These are phyloP conservation scores for Pterostichus niger DNA, from an alignment of 2,888 invertebrate genomes.

Conservation along the genomic window DNA sequence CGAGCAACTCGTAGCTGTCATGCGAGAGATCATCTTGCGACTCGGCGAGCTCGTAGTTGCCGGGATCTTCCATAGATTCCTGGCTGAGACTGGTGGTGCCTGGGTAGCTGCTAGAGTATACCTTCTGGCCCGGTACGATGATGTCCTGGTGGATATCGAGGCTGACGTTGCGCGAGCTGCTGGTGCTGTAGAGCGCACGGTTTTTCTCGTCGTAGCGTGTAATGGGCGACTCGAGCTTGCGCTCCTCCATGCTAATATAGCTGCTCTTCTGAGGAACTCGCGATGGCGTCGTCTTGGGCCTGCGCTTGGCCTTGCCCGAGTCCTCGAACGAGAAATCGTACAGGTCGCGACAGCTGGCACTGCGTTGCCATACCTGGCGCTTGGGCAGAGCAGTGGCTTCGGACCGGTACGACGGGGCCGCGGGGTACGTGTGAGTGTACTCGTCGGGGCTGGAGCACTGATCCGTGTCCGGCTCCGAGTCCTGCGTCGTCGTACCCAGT, in stretches of 20 bases:
- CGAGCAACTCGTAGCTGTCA: slow-evolving; percentile 92
- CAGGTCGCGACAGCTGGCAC: slow-evolving; percentile 90
- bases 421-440: slow-evolving; percentile 71
- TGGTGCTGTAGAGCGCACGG: slow-evolving; percentile 81
- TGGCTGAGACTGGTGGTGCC: slow-evolving; percentile 86
- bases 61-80: slow-evolving; percentile 83
- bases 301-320: slow-evolving; percentile 83
- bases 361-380: slow-evolving; percentile 85
- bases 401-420: slow-evolving; percentile 69
- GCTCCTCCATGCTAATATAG: slow-evolving; percentile 74
- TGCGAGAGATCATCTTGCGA: slow-evolving; percentile 93
- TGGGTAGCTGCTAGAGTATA: slow-evolving; percentile 92
- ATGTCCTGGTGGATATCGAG: slow-evolving; percentile 85
- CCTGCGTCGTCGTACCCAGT: slow-evolving; percentile 71
- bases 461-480: slow-evolving; percentile 70
- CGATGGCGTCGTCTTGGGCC: slow-evolving; percentile 78
- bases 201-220: slow-evolving; percentile 86
- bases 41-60: slow-evolving; percentile 82
- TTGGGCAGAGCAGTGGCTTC: slow-evolving; percentile 74
- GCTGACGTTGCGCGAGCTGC: slow-evolving; percentile 81
- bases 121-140: slow-evolving; percentile 83
- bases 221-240: slow-evolving; percentile 83
- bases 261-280: slow-evolving; percentile 73
- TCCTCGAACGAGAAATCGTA: slow-evolving; percentile 88
- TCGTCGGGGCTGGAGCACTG: slow-evolving; percentile 71